Percentiles rank a stretch among this genome's conserved stretches.
Conservation (phyloP, 2,797 vertebrate species). For the Argentina silus region DNA sequence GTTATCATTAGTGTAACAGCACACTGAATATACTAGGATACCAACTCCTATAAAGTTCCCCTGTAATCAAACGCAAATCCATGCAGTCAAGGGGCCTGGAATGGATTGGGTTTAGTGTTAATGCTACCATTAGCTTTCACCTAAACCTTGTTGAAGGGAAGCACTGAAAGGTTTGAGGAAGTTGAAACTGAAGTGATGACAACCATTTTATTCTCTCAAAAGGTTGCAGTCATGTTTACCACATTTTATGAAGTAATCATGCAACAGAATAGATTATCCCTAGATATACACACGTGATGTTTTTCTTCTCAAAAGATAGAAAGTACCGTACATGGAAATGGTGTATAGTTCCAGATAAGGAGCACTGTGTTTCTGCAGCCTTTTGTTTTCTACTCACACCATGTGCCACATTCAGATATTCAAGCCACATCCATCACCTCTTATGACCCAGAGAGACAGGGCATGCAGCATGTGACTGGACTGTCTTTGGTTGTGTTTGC, state of each 20-base stretch:
- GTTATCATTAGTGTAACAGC: neutral
- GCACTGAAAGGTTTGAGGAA: neutral
- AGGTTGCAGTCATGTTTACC: neutral
- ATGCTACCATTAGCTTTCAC: neutral
- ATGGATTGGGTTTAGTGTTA: neutral
- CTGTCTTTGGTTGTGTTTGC: no score
- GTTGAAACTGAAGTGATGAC: neutral
- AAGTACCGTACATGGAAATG: no score
- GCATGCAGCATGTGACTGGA: no score
- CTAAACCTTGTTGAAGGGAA: neutral
- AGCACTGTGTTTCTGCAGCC: no score
- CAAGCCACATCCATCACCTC: no score
- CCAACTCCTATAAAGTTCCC: neutral
- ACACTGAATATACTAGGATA: neutral
- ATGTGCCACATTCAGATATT: no score
- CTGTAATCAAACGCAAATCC: neutral
- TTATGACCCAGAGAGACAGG: no score
- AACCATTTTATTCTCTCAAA: neutral
- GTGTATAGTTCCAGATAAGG: no score
- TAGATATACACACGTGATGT: no score
- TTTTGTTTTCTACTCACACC: no score
- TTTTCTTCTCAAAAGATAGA: no score
- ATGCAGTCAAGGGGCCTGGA: neutral
- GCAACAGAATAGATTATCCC: neutral
- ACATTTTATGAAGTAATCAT: neutral